Evolutionary conservation across 2,797 vertebrate genomes (phyloP), one percentile per base, ranked within the genome.

Genomic region (Coregonus sp.): DNA sequence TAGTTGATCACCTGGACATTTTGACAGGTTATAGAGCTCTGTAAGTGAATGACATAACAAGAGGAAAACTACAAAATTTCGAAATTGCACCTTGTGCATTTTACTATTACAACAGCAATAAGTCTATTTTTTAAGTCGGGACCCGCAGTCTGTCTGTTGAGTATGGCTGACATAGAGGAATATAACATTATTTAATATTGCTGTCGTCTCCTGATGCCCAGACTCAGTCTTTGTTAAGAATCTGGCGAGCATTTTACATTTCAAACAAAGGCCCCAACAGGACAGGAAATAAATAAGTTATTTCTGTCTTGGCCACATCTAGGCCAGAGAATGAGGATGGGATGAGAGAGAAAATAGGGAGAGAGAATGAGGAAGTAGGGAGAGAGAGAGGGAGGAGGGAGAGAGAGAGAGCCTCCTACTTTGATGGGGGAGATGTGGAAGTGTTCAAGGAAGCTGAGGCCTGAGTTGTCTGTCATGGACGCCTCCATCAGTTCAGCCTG

Each of bases 371-470:
- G 15, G n/a, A 4, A 0, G 3, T 18, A 56, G 54, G 1, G 15
- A 16, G 61, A 37, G 20, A 66, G 63, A n/a, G 20, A 6, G 61
- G n/a, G n/a, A 25, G 12, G 59, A 52, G 77, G 69, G 0, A 63
- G 75, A n/a, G 4, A 2, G 50, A 70, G 14, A 29, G 74, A 70
- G 67, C 0, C 11, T 47, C 76, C 84, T 90, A 98, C 98, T 95
- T 99, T 99, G 87, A 99, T 89, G 78, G 98, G 98, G 50, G 98
- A 99, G 89, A 99, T 99, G 89, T 99, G 98, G 82, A 98, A 98
- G 83, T 97, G 95, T 79, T 99, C 96, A 54, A 99, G 99, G 93
- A 99, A 99, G 89, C 94, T 98, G 73, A 97, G 94, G 76, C 94
- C 88, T 1, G 97, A 96, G 0, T 93, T 79, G 68, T 99, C 97